A percentile compares a stretch with the other conserved stretches of the same genome.
Conservation (phyloP, 2,888 invertebrate species). For the Apamea crenata region DNA sequence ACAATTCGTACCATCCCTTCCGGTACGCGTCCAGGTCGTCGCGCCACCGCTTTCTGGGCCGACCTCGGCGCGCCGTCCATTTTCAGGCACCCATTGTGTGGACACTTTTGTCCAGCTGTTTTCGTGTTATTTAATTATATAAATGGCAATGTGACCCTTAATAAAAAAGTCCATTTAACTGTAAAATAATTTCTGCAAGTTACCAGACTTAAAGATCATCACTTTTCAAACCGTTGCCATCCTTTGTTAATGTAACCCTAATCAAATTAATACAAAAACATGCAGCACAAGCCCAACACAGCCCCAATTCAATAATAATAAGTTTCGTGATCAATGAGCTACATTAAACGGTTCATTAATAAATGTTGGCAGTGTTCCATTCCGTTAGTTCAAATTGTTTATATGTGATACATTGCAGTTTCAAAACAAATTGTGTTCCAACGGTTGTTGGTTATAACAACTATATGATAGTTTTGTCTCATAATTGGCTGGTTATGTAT, state of each 20-base stretch:
- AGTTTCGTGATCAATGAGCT: slow-evolving; percentile 45
- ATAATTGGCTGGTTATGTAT: neutral
- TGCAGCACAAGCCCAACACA: neutral
- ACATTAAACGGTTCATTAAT: slow-evolving; percentile 58
- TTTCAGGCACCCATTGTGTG: too few species aligned
- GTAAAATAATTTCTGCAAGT: neutral
- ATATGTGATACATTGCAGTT: slow-evolving; percentile 44
- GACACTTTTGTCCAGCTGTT: too few species aligned
- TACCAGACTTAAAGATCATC: neutral
- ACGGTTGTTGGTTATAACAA: slow-evolving; percentile 14
- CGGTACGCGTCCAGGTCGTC: too few species aligned
- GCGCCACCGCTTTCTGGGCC: too few species aligned
- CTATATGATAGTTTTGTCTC: neutral
- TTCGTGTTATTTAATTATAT: too few species aligned
- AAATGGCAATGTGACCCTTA: neutral
- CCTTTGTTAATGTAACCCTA: neutral
- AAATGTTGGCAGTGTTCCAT: slow-evolving; percentile 56
- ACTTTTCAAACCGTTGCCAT: neutral
- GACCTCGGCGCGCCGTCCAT: too few species aligned
- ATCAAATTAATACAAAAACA: neutral
- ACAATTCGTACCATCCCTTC: too few species aligned
- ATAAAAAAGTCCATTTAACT: neutral
- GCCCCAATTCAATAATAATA: slow-evolving; percentile 25
- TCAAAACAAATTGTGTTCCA: slow-evolving; percentile 39
- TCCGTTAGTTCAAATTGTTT: slow-evolving; percentile 49